Percentiles rank a stretch among this genome's conserved stretches.
phyloP scores from a whole-genome alignment of 2,888 invertebrate genomes.

The Oasisia sp. region DNA sequence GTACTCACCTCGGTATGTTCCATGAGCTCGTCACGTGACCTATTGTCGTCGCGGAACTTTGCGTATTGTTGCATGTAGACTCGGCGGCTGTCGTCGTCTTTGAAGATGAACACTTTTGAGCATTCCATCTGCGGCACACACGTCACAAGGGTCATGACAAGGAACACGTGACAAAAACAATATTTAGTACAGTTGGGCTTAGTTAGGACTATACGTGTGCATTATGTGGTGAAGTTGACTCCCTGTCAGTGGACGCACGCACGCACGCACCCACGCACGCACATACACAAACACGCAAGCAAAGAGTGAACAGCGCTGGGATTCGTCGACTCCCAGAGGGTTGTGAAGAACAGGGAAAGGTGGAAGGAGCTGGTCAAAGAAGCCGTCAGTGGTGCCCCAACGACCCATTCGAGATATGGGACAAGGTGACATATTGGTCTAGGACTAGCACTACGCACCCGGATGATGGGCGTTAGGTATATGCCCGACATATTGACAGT shows the following conservation, averaged over 20 bases:
- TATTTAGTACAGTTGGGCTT: neutral
- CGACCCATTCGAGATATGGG: too few relatives aligned
- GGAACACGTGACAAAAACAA: neutral
- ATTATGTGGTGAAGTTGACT: too few relatives aligned
- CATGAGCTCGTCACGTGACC: conserved; percentile 33
- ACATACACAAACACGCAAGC: too few relatives aligned
- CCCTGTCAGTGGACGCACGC: too few relatives aligned
- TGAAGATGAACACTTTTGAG: conserved; percentile 32
- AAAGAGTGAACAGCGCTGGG: too few relatives aligned
- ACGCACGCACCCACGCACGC: too few relatives aligned
- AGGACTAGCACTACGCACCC: conserved; percentile 8
- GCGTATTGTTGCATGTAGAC: conserved; percentile 30
- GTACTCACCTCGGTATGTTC: conserved; percentile 31
- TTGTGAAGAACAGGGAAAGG: too few relatives aligned
- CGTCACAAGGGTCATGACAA: neutral
- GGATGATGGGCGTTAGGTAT: conserved; percentile 25
- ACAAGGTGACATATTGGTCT: neutral
- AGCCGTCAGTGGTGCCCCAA: too few relatives aligned
- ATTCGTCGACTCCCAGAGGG: too few relatives aligned
- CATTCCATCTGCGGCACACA: conserved; percentile 29
- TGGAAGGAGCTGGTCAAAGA: too few relatives aligned
- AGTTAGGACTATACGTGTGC: neutral
- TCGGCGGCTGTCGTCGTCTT: conserved; percentile 25
- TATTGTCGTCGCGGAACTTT: conserved; percentile 27
- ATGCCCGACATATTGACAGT: conserved; percentile 28